phyloP scores from a whole-genome alignment of 2,797 vertebrate species.

The Meda fulgida region DNA sequence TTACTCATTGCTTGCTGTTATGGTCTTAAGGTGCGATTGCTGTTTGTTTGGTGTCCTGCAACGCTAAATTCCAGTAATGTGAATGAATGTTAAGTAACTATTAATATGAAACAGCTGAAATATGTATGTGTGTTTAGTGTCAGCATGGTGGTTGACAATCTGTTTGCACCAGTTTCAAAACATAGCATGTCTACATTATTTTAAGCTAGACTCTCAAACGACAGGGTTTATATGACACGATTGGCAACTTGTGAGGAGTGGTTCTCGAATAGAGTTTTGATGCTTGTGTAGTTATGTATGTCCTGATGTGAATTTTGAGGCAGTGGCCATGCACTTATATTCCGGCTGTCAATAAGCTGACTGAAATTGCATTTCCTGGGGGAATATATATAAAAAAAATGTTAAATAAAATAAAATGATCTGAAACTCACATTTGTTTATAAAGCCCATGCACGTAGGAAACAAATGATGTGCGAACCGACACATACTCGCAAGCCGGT shows the following conservation, averaged over 20 bases:
- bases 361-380: conserved; percentile 47
- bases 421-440: neutral
- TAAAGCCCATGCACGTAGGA: neutral
- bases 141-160: conserved; percentile 23
- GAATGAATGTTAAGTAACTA: conserved; percentile 5
- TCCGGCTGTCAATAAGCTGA: conserved; percentile 28
- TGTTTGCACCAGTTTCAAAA: conserved; percentile 16
- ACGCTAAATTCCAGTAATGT: neutral
- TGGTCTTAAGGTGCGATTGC: neutral
- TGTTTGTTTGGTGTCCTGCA: neutral
- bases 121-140: conserved; percentile 15
- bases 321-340: conserved; percentile 64
- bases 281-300: conserved; percentile 42
- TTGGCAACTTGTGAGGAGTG: neutral
- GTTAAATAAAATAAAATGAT: conserved; percentile 17
- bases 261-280: conserved; percentile 62
- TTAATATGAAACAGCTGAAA: conserved; percentile 13
- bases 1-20: conserved; percentile 14
- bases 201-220: neutral
- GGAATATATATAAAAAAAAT: conserved; percentile 59
- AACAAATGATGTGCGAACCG: neutral
- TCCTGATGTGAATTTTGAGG: conserved; percentile 50
- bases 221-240: conserved; percentile 14
- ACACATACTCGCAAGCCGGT: neutral
- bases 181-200: conserved; percentile 15